A percentile compares a stretch with the other conserved stretches of the same genome.
Conservation (phyloP, 2,113 vertebrate genomes). For the Bostrychus sinensis region DNA sequence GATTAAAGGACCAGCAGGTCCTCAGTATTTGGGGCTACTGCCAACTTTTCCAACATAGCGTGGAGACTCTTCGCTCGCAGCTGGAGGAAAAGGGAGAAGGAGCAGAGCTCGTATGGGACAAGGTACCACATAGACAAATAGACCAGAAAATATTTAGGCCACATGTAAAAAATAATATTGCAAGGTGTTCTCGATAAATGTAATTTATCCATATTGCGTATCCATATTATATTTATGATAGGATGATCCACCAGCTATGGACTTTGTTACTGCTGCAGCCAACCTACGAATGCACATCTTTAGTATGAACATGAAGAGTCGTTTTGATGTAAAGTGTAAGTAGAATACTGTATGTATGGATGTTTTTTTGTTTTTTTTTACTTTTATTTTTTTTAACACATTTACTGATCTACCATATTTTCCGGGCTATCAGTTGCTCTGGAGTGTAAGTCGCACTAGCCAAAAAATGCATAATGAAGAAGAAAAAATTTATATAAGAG, state of each 20-base stretch:
- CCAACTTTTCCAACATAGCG: constrained; percentile 88
- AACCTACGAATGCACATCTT: constrained; percentile 98
- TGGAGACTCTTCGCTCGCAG: constrained; percentile 87
- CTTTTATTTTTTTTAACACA: no score
- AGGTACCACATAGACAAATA: constrained; percentile 77
- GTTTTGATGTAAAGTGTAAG: constrained; percentile 98
- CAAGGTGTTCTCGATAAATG: no score
- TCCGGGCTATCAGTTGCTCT: no score
- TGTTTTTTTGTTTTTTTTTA: no score
- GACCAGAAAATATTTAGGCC: neutral
- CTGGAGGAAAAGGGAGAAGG: constrained; percentile 89
- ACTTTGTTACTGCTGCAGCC: constrained; percentile 95
- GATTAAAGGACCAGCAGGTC: constrained; percentile 95
- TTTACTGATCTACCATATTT: no score
- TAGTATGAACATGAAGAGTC: constrained; percentile 98
- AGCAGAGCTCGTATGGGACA: constrained; percentile 95
- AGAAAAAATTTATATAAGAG: no score
- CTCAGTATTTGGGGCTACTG: constrained; percentile 88
- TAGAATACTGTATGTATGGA: constrained; percentile 5
- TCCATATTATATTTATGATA: constrained; percentile 64
- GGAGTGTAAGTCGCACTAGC: no score
- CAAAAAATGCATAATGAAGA: no score
- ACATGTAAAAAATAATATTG: neutral
- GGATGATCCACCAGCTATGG: constrained; percentile 96
- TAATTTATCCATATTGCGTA: no score